Conservation (phyloP, 2,113 vertebrate genomes). For the Cyphomyrus discorhynchus region DNA sequence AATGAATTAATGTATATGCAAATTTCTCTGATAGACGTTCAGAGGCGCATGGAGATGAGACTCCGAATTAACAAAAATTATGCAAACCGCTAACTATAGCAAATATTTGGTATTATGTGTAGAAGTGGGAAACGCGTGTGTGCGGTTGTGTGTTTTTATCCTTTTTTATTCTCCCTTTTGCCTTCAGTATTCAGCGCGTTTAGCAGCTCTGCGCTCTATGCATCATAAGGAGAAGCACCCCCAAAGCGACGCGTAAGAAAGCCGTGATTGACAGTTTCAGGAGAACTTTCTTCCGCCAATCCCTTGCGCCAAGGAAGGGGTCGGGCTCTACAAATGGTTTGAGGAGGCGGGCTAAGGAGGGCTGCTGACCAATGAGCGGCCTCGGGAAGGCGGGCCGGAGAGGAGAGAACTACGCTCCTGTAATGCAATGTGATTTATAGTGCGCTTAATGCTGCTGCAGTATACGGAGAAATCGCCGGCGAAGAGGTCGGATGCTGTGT, state of each 20-base stretch:
- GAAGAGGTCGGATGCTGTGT: constrained; percentile 40
- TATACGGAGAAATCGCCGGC: constrained; percentile 46
- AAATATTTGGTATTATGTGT: not conserved
- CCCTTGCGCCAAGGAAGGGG: constrained; percentile 39
- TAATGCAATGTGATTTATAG: constrained; percentile 67
- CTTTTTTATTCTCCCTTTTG: constrained; percentile 34
- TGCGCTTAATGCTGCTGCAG: constrained; percentile 57
- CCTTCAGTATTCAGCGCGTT: constrained; percentile 58
- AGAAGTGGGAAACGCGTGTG: constrained; percentile 26
- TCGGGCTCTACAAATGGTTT: constrained; percentile 40
- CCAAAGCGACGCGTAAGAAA: constrained; percentile 44
- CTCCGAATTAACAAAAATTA: not conserved
- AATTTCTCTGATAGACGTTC: constrained; percentile 22
- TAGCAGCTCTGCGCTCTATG: constrained; percentile 50
- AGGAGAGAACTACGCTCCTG: constrained; percentile 41
- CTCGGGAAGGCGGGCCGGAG: constrained; percentile 35
- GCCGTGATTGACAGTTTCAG: constrained; percentile 58
- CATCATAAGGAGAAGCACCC: constrained; percentile 51
- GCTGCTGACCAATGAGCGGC: constrained; percentile 41
- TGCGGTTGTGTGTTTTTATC: constrained; percentile 24
- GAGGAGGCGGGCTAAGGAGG: constrained; percentile 31
- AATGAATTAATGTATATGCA: constrained; percentile 31
- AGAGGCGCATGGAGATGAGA: constrained; percentile 12
- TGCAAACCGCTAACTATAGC: constrained; percentile 5
- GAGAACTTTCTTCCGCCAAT: constrained; percentile 50